Base-by-base conservation (phyloP, 2,888 invertebrate genomes). In the Aleiodes leptofemur region DNA sequence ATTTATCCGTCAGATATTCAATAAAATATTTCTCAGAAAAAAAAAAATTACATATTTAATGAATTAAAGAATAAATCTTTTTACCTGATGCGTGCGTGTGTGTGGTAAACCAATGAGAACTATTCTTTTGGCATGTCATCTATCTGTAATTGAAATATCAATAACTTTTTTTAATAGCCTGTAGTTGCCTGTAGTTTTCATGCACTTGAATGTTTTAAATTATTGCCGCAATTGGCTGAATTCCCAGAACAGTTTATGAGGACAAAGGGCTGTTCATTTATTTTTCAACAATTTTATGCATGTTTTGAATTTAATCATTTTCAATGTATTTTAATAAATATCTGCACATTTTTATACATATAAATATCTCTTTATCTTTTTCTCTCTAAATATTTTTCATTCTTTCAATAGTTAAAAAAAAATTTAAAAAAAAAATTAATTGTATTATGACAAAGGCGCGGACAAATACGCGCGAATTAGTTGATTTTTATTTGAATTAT, bases 51-150 rank as follows among this genome's bases (percentile, higher is more conserved):
- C 11, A 77, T 59, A 69, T 73, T 74, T 77, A 34, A 76, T 76
- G 8, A 69, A 69, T 38, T 1, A 69, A 71, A 56, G 43, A 43
- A 43, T 43, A 43, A 53, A 53, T 71, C 73, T 73, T 80, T 73
- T 76, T 70, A 76, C 76, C 77, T 74, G 77, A 74, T 80, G 76
- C 77, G 76, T 77, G 76, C 73, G 74, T 76, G 73, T 77, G 64
- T 79, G 69, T 75, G 61, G 72, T 55, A 43, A 57, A 69, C 43
- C 50, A 70, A 61, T 61, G 70, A 64, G 57, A 72, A 59, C 69
- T 66, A 38, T 73, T 75, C 50, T 72, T 74, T 50, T 50, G 29
- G 73, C 75, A 75, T 77, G 73, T 69, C 53, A 14, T 43, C 16
- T 34, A 51, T 51, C 16, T 43, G 23, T 66, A 71, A 38, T 61